Evolutionary conservation across 2,113 vertebrate species (phyloP).

Genomic region (Willisornis vidua): DNA sequence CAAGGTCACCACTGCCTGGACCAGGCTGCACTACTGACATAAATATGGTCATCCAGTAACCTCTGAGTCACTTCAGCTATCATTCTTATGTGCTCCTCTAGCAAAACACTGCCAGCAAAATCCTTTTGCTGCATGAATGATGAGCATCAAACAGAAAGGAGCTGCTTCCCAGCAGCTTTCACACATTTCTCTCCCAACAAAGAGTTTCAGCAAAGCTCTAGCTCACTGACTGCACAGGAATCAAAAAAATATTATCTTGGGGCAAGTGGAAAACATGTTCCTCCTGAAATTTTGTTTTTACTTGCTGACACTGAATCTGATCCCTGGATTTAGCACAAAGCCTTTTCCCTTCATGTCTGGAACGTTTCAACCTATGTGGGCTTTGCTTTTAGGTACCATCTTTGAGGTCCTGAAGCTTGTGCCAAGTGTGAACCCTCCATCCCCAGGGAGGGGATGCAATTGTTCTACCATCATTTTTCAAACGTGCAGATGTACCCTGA

Average conservation of each 20-base stretch:
- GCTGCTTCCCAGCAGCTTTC: conserved; percentile 3
- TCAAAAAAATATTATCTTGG: background rate
- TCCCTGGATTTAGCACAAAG: background rate
- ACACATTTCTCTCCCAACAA: background rate
- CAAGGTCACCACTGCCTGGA: background rate
- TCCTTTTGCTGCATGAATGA: background rate
- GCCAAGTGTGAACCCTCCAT: background rate
- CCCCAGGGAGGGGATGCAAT: background rate
- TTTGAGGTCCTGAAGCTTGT: background rate
- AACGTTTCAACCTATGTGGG: background rate
- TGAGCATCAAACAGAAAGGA: background rate
- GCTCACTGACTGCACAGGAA: background rate
- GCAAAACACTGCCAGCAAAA: background rate
- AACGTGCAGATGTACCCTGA: background rate
- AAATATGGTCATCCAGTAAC: accelerated
- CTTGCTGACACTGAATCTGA: background rate
- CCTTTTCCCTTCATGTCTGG: background rate
- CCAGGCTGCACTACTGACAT: background rate
- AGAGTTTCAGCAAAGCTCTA: background rate
- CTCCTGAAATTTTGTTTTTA: background rate
- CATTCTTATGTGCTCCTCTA: background rate
- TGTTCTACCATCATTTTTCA: background rate
- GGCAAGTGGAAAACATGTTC: background rate
- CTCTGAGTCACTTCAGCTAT: background rate
- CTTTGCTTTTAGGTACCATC: background rate